Evolutionary conservation across 2,113 vertebrate species (phyloP), one percentile per base, ranked within the genome.

Genomic region (Anhinga anhinga): DNA sequence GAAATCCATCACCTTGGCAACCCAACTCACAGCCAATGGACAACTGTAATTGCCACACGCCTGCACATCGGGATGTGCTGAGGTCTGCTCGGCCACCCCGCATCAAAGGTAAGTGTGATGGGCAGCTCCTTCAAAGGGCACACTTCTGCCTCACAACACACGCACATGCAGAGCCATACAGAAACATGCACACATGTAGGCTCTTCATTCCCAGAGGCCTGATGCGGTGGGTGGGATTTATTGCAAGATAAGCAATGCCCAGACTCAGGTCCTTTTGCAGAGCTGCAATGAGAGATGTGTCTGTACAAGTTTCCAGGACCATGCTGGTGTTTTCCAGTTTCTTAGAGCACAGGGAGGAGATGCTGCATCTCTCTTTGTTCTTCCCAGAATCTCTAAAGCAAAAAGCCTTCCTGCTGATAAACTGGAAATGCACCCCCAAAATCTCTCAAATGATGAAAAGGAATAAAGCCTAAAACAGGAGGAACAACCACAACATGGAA

Each of bases 1-100:
- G 81, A 73, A 93, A 91, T 88, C 38, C 62, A 80, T 96, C 90
- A 4, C 96, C 96, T 26, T 89, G 89, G 90, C 74, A 94, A 95
- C 93, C 23, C 80, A 7, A 58, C 49, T 40, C 65, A 9, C 61
- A 16, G 53, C 70, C 83, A 63, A 20, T 1, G n/a, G 72, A 71
- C 88, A 53, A n/a, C 25, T 5, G 0, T 1, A 20, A 66, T 1
- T 22, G 45, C 27, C 40, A 32, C n/a, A 50, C 1, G 4, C 25
- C 49, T 1, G 32, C 67, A 52, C 10, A 26, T n/a, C 1, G 2
- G 74, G 42, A 50, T 42, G 0, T 13, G 69, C 20, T 2, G 1
- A 34, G 40, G 56, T 16, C 11, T 56, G 27, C 17, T 8, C 1
- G 3, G 47, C 36, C 65, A 67, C 36, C 27, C 8, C 0, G 22